These are phyloP conservation scores for Pardosa pseudoannulata DNA, from an alignment of 2,888 invertebrate species.

Conservation along the genomic window DNA sequence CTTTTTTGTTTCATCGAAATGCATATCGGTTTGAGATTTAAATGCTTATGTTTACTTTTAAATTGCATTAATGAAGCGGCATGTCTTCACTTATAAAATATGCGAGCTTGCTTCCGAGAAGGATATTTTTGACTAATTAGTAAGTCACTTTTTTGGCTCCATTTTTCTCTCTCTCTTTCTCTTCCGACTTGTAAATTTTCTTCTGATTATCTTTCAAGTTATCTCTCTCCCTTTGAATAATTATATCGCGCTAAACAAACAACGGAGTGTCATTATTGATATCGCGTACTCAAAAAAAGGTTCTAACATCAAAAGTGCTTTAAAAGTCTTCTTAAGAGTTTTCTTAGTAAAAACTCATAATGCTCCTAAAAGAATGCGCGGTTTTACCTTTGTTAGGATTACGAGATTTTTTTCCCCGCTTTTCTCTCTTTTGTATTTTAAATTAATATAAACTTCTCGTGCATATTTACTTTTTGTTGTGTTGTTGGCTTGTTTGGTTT, in stretches of 20 bases:
- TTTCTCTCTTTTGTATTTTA: constrained; percentile 70
- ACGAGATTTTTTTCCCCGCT: constrained; percentile 33
- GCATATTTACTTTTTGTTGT: constrained; percentile 71
- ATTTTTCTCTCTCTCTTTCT: constrained; percentile 39
- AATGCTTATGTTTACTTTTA: constrained; percentile 70
- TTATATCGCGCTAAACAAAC: constrained; percentile 66
- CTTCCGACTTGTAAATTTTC: constrained; percentile 65
- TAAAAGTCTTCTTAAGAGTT: constrained; percentile 67
- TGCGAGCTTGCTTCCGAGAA: constrained; percentile 40
- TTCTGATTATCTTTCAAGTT: constrained; percentile 71
- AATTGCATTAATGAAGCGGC: constrained; percentile 71
- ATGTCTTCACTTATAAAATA: constrained; percentile 64
- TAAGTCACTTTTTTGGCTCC: constrained; percentile 27
- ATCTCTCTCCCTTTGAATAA: constrained; percentile 70
- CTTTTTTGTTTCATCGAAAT: constrained; percentile 43
- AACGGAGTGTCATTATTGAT: constrained; percentile 70
- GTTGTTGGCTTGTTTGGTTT: constrained; percentile 68
- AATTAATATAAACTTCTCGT: constrained; percentile 71
- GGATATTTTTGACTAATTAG: constrained; percentile 62
- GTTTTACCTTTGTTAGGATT: constrained; percentile 72
- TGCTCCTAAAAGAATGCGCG: constrained; percentile 56
- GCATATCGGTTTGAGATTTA: constrained; percentile 68
- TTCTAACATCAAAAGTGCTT: constrained; percentile 69
- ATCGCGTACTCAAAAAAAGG: constrained; percentile 41
- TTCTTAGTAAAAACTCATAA: constrained; percentile 62